Conservation (phyloP, 1,140 invertebrate species). For the Scaptomyza hsui region DNA sequence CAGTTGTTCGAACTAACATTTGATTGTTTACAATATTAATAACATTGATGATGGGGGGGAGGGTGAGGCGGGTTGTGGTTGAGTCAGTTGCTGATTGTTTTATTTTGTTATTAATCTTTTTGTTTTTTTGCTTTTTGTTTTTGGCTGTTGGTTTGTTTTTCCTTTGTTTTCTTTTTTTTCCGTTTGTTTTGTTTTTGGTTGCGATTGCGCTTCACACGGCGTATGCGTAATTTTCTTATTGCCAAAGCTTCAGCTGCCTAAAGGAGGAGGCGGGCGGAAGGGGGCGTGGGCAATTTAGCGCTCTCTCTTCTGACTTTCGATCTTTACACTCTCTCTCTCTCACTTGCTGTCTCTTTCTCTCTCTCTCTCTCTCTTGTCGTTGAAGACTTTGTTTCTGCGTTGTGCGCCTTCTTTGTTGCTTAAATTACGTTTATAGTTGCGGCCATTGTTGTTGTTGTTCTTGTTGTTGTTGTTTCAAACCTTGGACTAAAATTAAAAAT, state of each 20-base stretch:
- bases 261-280: too few species aligned
- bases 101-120: slow-evolving; percentile 34
- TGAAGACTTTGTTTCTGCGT: slow-evolving; percentile 56
- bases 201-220: slow-evolving; percentile 61
- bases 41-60: slow-evolving; percentile 11
- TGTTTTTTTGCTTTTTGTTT: neutral
- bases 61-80: neutral
- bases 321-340: slow-evolving; percentile 8
- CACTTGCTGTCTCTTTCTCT: slow-evolving; percentile 3
- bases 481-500: slow-evolving; percentile 83
- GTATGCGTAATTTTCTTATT: slow-evolving; percentile 72
- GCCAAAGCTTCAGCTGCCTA: slow-evolving; percentile 46
- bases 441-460: slow-evolving; percentile 30
- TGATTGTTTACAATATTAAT: slow-evolving; percentile 8
- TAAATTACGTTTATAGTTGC: slow-evolving; percentile 68
- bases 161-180: slow-evolving; percentile 15
- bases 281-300: neutral
- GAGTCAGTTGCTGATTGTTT: neutral
- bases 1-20: neutral
- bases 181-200: slow-evolving; percentile 26
- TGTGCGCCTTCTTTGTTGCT: slow-evolving; percentile 62
- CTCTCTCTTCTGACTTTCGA: slow-evolving; percentile 28
- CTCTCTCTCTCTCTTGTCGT: slow-evolving; percentile 7
- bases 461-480: slow-evolving; percentile 73
- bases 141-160: slow-evolving; percentile 8